Conservation (phyloP, 2,113 vertebrate genomes). For the Sander vitreus region DNA sequence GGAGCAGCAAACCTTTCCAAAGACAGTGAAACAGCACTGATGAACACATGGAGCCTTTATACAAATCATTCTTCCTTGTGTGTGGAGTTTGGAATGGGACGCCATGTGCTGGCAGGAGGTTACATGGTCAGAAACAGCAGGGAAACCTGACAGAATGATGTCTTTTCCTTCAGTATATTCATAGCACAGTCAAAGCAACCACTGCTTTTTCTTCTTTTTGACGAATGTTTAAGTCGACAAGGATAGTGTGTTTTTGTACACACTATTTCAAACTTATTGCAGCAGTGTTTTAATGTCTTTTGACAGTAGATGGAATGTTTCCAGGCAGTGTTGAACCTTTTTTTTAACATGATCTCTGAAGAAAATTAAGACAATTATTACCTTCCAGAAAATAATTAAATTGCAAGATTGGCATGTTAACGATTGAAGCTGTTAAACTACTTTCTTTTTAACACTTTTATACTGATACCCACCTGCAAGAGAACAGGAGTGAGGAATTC, state of each 20-base stretch:
- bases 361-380: neutral
- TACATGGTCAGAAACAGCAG: constrained; percentile 51
- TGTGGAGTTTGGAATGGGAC: constrained; percentile 47
- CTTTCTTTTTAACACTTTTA: constrained; percentile 18
- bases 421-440: constrained; percentile 19
- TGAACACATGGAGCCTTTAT: constrained; percentile 34
- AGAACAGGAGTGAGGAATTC: constrained; percentile 3
- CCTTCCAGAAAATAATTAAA: constrained; percentile 15
- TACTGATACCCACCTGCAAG: constrained; percentile 18
- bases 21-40: constrained; percentile 48
- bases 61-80: constrained; percentile 31
- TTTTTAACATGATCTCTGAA: neutral
- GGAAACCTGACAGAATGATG: constrained; percentile 37
- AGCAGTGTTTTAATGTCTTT: constrained; percentile 17
- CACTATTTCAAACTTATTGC: constrained; percentile 1
- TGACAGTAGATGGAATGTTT: constrained; percentile 20
- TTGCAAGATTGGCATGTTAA: constrained; percentile 18
- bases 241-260: neutral
- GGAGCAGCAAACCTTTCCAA: constrained; percentile 45
- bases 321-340: neutral
- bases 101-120: constrained; percentile 36
- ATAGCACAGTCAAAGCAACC: constrained; percentile 16
- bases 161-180: constrained; percentile 31
- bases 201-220: neutral
- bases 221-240: constrained; percentile 19